phyloP scores from a whole-genome alignment of 2,888 invertebrate genomes.

The Plusia festucae region DNA sequence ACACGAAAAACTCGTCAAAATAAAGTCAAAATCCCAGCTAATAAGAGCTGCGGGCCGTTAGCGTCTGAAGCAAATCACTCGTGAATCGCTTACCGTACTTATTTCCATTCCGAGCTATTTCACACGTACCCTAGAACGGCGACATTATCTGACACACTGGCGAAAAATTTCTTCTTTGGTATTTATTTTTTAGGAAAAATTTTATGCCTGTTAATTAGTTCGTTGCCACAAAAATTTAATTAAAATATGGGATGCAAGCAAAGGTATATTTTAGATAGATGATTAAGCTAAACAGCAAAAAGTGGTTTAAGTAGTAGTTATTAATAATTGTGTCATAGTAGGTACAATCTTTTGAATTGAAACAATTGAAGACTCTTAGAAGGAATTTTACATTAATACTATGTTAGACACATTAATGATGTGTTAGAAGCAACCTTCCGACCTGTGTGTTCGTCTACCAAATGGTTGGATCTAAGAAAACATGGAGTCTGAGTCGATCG shows the following conservation, averaged over 20 bases:
- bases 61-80: constrained; percentile 64
- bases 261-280: too few relatives aligned
- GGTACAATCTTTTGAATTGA: too few relatives aligned
- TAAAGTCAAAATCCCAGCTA: constrained; percentile 49
- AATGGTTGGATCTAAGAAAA: constrained; percentile 66
- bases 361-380: too few relatives aligned
- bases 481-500: constrained; percentile 65
- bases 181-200: not conserved
- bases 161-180: constrained; percentile 1
- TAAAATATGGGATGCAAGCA: too few relatives aligned
- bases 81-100: constrained; percentile 70
- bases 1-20: constrained; percentile 45
- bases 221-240: too few relatives aligned
- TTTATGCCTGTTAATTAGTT: too few relatives aligned
- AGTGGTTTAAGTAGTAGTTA: too few relatives aligned
- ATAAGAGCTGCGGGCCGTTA: constrained; percentile 49
- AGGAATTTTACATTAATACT: not conserved
- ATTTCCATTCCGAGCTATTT: constrained; percentile 71
- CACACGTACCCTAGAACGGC: constrained; percentile 58
- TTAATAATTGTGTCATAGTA: too few relatives aligned
- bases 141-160: constrained; percentile 58
- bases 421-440: not conserved
- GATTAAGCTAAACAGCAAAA: too few relatives aligned
- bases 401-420: too few relatives aligned
- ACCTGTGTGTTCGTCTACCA: constrained; percentile 42